Conservation (phyloP, 1,140 invertebrate genomes). For the Akabosia matsudoensis region DNA sequence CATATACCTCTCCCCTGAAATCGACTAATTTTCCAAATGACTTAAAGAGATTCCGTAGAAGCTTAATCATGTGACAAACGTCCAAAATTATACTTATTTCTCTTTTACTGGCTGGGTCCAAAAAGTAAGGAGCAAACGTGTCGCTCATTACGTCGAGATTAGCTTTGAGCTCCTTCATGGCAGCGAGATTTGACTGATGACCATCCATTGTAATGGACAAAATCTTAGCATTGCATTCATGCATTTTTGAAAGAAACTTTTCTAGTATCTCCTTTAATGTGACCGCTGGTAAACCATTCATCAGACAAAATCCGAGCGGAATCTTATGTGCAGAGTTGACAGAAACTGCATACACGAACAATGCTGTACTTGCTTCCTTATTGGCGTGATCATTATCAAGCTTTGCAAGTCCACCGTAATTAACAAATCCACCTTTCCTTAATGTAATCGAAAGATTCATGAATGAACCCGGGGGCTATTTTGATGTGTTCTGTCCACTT, state of each 20-base stretch:
- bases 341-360: neutral
- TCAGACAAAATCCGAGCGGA: conserved; percentile 11
- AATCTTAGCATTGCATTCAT: neutral
- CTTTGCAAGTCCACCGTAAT: conserved; percentile 17
- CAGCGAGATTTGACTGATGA: conserved; percentile 15
- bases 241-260: neutral
- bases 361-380: neutral
- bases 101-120: neutral
- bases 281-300: neutral
- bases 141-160: neutral
- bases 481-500: neutral
- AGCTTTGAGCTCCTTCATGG: neutral
- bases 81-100: conserved; percentile 34
- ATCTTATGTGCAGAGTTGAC: neutral
- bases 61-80: conserved; percentile 42
- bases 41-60: conserved; percentile 39
- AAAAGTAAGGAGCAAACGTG: neutral
- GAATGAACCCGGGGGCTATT: neutral
- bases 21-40: too few species aligned
- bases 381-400: neutral
- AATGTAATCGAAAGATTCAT: neutral
- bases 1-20: too few species aligned
- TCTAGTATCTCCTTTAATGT: neutral
- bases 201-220: conserved; percentile 38
- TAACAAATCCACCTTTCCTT: neutral